phyloP scores from a whole-genome alignment of 2,888 invertebrate species.

The Harpagoxenus sublaevis region DNA sequence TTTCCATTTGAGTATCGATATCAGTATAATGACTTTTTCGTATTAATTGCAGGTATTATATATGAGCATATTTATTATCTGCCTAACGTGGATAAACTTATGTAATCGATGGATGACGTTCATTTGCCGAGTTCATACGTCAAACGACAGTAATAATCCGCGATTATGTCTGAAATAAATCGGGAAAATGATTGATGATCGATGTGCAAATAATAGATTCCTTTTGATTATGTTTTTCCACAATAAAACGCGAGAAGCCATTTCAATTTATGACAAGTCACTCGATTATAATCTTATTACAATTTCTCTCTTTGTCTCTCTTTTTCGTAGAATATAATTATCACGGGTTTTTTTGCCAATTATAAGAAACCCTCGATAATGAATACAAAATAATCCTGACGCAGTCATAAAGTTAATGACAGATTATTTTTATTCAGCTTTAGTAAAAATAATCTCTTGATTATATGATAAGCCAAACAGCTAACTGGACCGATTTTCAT shows the following conservation, averaged over 20 bases:
- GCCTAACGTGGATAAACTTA: background rate
- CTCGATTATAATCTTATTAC: background rate
- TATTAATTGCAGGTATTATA: background rate
- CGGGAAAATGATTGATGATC: slow-evolving; percentile 35
- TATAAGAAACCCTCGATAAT: background rate
- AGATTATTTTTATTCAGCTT: slow-evolving; percentile 1
- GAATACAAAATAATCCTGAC: background rate
- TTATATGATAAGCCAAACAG: background rate
- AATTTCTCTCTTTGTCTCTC: background rate
- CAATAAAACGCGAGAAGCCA: background rate
- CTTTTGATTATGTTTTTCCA: background rate
- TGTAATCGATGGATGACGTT: slow-evolving; percentile 7
- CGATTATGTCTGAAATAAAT: background rate
- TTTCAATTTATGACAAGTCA: background rate
- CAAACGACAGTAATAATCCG: slow-evolving; percentile 30
- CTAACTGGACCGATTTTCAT: background rate
- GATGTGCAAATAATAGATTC: slow-evolving; percentile 1
- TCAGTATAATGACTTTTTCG: background rate
- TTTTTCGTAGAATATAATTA: background rate
- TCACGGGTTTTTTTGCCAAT: background rate
- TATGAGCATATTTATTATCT: slow-evolving; percentile 3
- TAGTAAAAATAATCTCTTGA: background rate
- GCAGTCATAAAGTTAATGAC: background rate
- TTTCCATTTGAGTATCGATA: background rate
- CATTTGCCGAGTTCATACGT: slow-evolving; percentile 16